These are phyloP conservation scores for Hemicentrotus pulcherrimus DNA, from an alignment of 35 echinoderm and acorn worm species.

Conservation along the genomic window DNA sequence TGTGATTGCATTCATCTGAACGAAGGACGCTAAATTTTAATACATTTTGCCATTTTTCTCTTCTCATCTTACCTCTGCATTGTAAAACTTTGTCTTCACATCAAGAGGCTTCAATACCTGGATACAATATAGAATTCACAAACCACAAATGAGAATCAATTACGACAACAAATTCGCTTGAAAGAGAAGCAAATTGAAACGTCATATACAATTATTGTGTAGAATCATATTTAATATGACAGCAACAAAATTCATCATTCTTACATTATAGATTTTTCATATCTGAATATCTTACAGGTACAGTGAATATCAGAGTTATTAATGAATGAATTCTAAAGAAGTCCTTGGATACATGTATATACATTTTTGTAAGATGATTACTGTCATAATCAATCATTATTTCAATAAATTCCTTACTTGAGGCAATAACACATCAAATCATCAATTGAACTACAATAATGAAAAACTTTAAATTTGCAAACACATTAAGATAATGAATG, in stretches of 20 bases:
- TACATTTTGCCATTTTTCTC: neutral
- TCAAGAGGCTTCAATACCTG: slow-evolving; percentile 98
- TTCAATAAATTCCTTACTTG: too few species aligned
- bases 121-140: slow-evolving; percentile 14
- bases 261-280: neutral
- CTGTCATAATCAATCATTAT: too few species aligned
- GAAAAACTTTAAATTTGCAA: too few species aligned
- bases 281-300: neutral
- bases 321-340: too few species aligned
- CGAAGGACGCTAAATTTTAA: too few species aligned
- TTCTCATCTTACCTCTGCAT: slow-evolving; percentile 85
- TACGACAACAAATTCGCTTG: neutral
- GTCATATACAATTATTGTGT: neutral
- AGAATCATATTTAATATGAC: neutral
- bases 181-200: neutral
- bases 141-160: neutral
- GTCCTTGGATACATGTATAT: too few species aligned
- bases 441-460: too few species aligned
- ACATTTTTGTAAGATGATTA: too few species aligned
- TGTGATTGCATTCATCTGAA: too few species aligned
- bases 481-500: too few species aligned
- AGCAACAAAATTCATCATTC: neutral
- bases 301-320: too few species aligned
- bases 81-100: slow-evolving; percentile 99
- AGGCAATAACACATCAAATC: too few species aligned